Evolutionary conservation across 1,140 invertebrate species (phyloP).

Genomic region (Apis florea): DNA sequence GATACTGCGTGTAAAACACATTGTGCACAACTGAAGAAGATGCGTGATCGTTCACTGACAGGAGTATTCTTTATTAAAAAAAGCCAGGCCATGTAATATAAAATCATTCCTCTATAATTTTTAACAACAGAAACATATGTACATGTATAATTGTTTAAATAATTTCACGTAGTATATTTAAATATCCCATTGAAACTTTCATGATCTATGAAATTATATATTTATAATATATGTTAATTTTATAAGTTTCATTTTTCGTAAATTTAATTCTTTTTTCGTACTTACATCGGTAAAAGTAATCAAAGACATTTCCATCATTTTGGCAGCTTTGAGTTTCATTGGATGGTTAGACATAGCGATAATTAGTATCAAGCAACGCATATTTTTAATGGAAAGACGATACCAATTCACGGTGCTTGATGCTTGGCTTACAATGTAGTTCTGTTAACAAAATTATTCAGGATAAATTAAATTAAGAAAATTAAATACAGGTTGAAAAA

Average conservation of each 20-base stretch:
- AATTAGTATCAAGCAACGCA: constrained; percentile 58
- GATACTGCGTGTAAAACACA: not conserved
- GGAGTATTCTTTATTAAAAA: not conserved
- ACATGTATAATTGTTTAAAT: not conserved
- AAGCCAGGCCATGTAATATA: not conserved
- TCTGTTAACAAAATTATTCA: constrained; percentile 37
- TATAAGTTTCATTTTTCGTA: not conserved
- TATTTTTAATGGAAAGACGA: constrained; percentile 38
- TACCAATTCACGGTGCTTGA: constrained; percentile 55
- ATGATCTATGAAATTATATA: constrained; percentile 28
- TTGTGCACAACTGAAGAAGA: not conserved
- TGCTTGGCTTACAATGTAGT: constrained; percentile 39
- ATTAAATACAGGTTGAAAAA: not conserved
- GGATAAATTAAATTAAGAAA: not conserved
- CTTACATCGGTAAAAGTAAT: constrained; percentile 62
- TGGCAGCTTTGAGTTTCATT: constrained; percentile 60
- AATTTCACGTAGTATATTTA: constrained; percentile 51
- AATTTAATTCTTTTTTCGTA: not conserved
- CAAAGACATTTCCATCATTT: constrained; percentile 57
- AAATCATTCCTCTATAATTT: not conserved
- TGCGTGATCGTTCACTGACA: not conserved
- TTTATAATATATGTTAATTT: constrained; percentile 19
- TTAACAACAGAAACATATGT: not conserved
- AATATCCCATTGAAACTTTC: constrained; percentile 52
- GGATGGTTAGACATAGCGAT: constrained; percentile 61